Evolutionary conservation across 1,140 invertebrate species (phyloP).

Genomic region (Eciton burchellii): DNA sequence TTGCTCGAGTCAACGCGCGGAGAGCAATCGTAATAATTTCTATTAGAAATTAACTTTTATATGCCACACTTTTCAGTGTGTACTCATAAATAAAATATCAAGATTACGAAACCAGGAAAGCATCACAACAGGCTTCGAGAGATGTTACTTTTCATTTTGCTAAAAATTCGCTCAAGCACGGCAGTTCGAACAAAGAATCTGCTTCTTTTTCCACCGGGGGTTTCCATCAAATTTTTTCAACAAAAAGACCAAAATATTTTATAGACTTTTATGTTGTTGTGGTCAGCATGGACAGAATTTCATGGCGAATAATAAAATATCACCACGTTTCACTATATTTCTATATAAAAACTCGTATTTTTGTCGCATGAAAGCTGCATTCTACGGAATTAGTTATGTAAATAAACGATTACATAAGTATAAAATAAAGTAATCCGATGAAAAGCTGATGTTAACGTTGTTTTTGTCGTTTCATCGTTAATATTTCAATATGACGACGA

Average conservation of each 20-base stretch:
- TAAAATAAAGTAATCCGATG: neutral
- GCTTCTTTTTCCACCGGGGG: neutral
- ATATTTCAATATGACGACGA: neutral
- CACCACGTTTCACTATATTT: neutral
- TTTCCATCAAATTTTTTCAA: neutral
- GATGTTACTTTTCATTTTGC: neutral
- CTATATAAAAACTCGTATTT: neutral
- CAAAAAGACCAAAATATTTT: neutral
- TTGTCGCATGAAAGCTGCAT: neutral
- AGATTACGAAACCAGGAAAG: conserved; percentile 58
- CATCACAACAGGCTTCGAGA: conserved; percentile 39
- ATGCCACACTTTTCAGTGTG: conserved; percentile 58
- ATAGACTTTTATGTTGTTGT: neutral
- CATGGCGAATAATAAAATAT: neutral
- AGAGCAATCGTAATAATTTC: conserved; percentile 76
- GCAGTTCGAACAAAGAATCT: neutral
- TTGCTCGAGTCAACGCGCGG: conserved; percentile 34
- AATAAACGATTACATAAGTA: neutral
- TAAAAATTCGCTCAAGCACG: conserved; percentile 7
- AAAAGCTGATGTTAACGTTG: neutral
- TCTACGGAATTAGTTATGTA: neutral
- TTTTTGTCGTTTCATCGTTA: neutral
- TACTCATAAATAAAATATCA: conserved; percentile 46
- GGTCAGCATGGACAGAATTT: neutral
- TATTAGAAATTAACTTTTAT: conserved; percentile 77